Conservation (phyloP, 1,140 invertebrate genomes). For the Trachymyrmex septentrionalis region DNA sequence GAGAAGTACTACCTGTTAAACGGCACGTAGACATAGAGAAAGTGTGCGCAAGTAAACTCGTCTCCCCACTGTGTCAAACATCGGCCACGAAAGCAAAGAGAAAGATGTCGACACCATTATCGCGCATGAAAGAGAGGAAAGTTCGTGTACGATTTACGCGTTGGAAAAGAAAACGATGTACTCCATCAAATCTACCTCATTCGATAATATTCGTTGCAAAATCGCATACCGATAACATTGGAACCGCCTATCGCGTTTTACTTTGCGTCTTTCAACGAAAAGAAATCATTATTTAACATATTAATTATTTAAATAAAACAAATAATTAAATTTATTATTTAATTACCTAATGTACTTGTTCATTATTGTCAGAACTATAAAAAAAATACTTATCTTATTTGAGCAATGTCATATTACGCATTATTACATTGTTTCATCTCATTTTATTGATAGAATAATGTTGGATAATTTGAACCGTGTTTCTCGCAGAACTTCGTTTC, state of each 20-base stretch:
- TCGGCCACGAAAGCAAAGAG: constrained; percentile 76
- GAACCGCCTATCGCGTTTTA: neutral
- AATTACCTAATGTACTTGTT: neutral
- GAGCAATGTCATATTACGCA: neutral
- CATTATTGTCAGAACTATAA: neutral
- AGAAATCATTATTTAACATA: neutral
- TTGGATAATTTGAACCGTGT: neutral
- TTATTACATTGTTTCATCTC: neutral
- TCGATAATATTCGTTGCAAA: constrained; percentile 33
- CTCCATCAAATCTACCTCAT: neutral
- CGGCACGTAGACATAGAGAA: constrained; percentile 78
- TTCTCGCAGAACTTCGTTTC: neutral
- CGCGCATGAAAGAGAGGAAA: constrained; percentile 29
- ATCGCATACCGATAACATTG: neutral
- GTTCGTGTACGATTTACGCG: constrained; percentile 25
- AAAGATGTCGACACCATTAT: constrained; percentile 72
- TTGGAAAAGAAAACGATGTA: constrained; percentile 26
- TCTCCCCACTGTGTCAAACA: neutral
- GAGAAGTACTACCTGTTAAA: constrained; percentile 56
- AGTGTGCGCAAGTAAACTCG: constrained; percentile 70
- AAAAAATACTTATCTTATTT: neutral
- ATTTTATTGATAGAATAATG: neutral
- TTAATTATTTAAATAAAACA: neutral
- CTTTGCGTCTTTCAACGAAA: neutral
- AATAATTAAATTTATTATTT: neutral